A percentile compares a stretch with the other conserved stretches of the same genome.
phyloP scores from a whole-genome alignment of 1,140 invertebrate genomes.

The Drosophila pachea region DNA sequence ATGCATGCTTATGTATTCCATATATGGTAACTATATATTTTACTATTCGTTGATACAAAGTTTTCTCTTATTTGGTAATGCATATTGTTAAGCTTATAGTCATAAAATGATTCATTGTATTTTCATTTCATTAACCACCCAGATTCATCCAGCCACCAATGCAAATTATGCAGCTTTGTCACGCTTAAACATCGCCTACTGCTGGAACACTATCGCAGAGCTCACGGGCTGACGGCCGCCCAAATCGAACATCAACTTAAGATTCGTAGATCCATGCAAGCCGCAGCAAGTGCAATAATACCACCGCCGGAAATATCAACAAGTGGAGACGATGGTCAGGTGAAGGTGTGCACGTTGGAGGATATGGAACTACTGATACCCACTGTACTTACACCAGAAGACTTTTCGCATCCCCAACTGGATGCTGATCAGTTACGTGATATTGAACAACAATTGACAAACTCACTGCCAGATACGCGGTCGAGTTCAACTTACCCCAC shows the following conservation, averaged over 20 bases:
- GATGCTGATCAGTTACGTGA: conserved; percentile 53
- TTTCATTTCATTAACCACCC: background rate
- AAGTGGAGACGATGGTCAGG: conserved; percentile 18
- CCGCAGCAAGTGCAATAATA: conserved; percentile 1
- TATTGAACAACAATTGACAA: conserved; percentile 50
- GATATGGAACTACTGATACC: conserved; percentile 64
- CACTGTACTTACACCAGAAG: conserved; percentile 56
- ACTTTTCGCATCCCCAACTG: conserved; percentile 49
- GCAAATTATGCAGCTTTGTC: conserved; percentile 60
- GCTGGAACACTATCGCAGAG: conserved; percentile 52
- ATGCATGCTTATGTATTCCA: too few relatives aligned
- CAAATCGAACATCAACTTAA: conserved; percentile 58
- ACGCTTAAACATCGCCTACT: conserved; percentile 51
- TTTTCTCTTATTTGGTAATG: background rate
- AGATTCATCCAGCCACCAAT: conserved; percentile 39
- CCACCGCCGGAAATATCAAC: background rate
- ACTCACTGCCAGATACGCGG: conserved; percentile 3
- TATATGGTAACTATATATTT: background rate
- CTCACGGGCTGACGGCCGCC: conserved; percentile 32
- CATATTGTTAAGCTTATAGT: background rate
- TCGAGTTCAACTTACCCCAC: background rate
- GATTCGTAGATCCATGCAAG: conserved; percentile 8
- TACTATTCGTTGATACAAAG: background rate
- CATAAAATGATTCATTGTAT: too few relatives aligned
- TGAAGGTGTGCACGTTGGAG: conserved; percentile 57